Base-by-base conservation (phyloP, 1,140 invertebrate species). In the Heliconius nattereri region DNA sequence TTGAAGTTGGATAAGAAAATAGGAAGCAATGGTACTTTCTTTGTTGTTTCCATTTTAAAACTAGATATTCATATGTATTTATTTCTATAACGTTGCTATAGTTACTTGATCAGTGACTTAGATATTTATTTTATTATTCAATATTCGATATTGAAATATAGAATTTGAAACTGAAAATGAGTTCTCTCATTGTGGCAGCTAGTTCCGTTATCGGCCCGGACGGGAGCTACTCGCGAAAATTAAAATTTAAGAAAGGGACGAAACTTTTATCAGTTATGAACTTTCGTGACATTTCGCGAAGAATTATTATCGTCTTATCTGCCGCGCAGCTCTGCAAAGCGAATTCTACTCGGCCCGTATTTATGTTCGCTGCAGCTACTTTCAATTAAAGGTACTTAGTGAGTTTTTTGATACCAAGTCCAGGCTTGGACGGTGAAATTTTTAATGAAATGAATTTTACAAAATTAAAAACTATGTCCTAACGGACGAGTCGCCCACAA, bases 241-340 rank as follows among this genome's bases (percentile, higher is more conserved):
- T 92, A 92, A 92, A 90, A 92, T 92, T 92, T 91, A 87, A 89
- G 89, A 92, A 93, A 91, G 90, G 89, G 87, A 88, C 87, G 85
- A 84, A 92, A 93, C 90, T 93, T 92, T 93, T 93, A 93, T 93
- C 91, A 91, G 92, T 91, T 93, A 92, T 92, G 88, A 93, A 93
- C 90, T 93, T 92, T 93, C 85, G 86, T 92, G 92, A 92, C 92
- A 90, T 91, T 92, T 89, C 81, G 82, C 89, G 87, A 89, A 92
- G 91, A 93, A 90, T 93, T 93, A 92, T 93, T 92, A 92, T 92
- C 88, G 88, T 81, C 86, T 93, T 93, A 92, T 92, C 92, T 89
- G 81, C 73, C 85, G 80, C 81, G 75, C 85, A 86, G 86, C 84
- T 91, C 85, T 90, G 85, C 80, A 84, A 85, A 87, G 85, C 82